Percentiles rank a stretch among this genome's conserved stretches.
These are phyloP conservation scores for Perca flavescens DNA, from an alignment of 2,113 vertebrate genomes.

Conservation along the genomic window DNA sequence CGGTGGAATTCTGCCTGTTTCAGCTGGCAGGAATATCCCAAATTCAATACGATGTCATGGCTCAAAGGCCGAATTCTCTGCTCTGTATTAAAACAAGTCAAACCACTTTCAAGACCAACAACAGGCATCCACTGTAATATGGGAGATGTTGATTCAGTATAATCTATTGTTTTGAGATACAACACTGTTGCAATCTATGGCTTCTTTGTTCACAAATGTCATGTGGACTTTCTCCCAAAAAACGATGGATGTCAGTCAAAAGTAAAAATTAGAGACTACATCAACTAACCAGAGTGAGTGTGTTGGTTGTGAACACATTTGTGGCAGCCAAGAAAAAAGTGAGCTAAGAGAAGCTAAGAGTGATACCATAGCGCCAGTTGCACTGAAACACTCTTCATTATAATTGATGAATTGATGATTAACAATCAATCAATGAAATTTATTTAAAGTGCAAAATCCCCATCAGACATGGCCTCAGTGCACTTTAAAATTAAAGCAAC, in stretches of 20 bases:
- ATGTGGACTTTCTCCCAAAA: background rate
- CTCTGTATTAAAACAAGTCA: constrained; percentile 39
- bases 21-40: constrained; percentile 15
- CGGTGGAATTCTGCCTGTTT: background rate
- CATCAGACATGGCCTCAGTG: no score
- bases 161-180: background rate
- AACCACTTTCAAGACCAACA: constrained; percentile 28
- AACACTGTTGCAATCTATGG: background rate
- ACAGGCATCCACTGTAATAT: background rate
- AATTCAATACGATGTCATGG: constrained; percentile 18
- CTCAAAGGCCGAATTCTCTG: constrained; percentile 21
- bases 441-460: no score
- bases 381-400: background rate
- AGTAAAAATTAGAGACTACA: no score
- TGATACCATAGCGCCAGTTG: background rate
- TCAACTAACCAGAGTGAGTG: no score
- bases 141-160: background rate
- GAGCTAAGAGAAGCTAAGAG: background rate
- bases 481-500: no score
- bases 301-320: background rate
- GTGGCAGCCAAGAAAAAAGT: background rate
- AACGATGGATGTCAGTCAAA: background rate
- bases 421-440: no score
- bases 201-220: background rate
- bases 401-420: background rate